Percentiles rank a stretch among this genome's conserved stretches.
These are phyloP conservation scores for Apotomis turbidana DNA, from an alignment of 2,888 invertebrate genomes.

Conservation along the genomic window DNA sequence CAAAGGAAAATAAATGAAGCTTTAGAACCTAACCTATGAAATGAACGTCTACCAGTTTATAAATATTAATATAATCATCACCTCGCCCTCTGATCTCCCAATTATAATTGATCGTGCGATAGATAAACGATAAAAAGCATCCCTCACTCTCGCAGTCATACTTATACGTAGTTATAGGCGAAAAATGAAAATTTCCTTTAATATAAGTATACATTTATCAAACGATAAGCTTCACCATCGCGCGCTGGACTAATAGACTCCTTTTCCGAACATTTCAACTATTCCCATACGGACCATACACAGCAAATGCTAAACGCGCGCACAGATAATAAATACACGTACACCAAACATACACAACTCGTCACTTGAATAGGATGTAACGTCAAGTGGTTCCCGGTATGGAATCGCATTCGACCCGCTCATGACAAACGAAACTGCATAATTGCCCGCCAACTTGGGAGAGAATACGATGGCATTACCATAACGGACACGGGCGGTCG, in stretches of 20 bases:
- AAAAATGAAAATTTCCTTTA: too few species aligned
- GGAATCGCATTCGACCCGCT: slow-evolving; percentile 44
- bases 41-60: background rate
- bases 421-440: slow-evolving; percentile 58
- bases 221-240: too few species aligned
- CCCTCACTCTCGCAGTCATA: too few species aligned
- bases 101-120: too few species aligned
- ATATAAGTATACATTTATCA: too few species aligned
- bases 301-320: slow-evolving; percentile 14
- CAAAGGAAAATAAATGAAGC: too few species aligned
- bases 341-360: slow-evolving; percentile 6
- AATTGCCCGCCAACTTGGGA: slow-evolving; percentile 64
- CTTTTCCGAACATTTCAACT: too few species aligned
- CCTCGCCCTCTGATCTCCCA: background rate
- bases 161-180: too few species aligned
- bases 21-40: too few species aligned
- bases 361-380: slow-evolving; percentile 46
- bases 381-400: slow-evolving; percentile 58
- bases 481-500: slow-evolving; percentile 46
- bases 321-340: slow-evolving; percentile 19
- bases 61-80: slow-evolving; percentile 22
- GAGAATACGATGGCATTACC: slow-evolving; percentile 63
- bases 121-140: too few species aligned
- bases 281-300: background rate
- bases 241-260: too few species aligned